A percentile compares a stretch with the other conserved stretches of the same genome.
These are phyloP conservation scores for Spicauda simplicius DNA, from an alignment of 2,888 invertebrate genomes.

Conservation along the genomic window DNA sequence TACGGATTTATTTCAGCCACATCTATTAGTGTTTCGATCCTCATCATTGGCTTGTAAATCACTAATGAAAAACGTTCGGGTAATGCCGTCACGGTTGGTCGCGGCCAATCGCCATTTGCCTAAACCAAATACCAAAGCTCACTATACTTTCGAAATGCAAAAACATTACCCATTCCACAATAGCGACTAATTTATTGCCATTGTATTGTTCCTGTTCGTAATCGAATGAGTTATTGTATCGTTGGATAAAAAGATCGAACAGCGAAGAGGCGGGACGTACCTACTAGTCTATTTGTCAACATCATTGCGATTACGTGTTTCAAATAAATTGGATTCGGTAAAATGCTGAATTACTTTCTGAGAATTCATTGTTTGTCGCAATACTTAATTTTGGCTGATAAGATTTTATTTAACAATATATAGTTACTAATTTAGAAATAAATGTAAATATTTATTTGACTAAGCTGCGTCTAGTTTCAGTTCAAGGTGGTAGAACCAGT, in stretches of 20 bases:
- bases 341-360: conserved; percentile 44
- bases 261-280: conserved; percentile 73
- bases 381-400: not conserved
- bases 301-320: conserved; percentile 60
- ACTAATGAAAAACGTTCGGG: conserved; percentile 29
- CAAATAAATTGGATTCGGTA: conserved; percentile 74
- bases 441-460: no score
- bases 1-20: not conserved
- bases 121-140: conserved; percentile 9
- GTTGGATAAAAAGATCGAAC: conserved; percentile 71
- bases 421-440: no score
- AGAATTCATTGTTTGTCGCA: not conserved
- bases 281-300: conserved; percentile 77
- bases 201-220: conserved; percentile 50
- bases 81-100: conserved; percentile 13
- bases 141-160: conserved; percentile 37
- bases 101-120: conserved; percentile 14
- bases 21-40: not conserved
- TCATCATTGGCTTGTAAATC: conserved; percentile 31
- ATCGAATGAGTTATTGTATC: conserved; percentile 67
- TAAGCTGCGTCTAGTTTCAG: no score
- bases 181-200: conserved; percentile 47
- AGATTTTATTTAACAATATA: no score
- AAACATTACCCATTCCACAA: conserved; percentile 41
- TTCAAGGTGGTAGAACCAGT: no score